Base-by-base conservation (phyloP, 2,888 invertebrate genomes). In the Malachius bipustulatus region DNA sequence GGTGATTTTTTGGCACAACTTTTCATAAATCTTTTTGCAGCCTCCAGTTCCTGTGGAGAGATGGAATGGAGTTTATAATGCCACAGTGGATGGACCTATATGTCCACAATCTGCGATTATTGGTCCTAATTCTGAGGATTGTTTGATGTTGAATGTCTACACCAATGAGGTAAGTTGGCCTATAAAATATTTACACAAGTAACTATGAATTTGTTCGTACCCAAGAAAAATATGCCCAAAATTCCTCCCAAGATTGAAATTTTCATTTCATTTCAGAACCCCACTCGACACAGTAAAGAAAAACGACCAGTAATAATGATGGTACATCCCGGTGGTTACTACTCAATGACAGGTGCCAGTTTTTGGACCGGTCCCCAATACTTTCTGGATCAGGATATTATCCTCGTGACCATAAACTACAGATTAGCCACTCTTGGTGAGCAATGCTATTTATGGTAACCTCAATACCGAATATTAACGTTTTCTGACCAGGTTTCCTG, bases 251-350 rank as follows among this genome's bases (percentile, higher is more conserved):
- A 19, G n/a, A n/a, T 19, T 19, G 24, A 8, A 19, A 19, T 19
- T 19, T 19, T 19, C n/a, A 8, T 19, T 19, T 19, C 6, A 19
- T 19, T 19, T 19, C 24, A 19, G 6, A 6, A n/a, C 24, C 6
- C n/a, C n/a, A 8, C n/a, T 19, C 24, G 46, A 1, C 43, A 28
- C 4, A 48, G 52, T 13, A 51, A 51, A 34, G 50, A 53, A 3
- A 62, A 60, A 42, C 48, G 62, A 8, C 77, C 82, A 0, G 81
- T 82, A 2, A 60, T 82, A 4, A 69, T 81, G 1, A 77, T 67
- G 55, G 67, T 82, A 39, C 81, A 80, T 57, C 69, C 74, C 0
- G 81, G 81, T 0, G 77, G 69, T n/a, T 79, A 75, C 55, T 74
- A 75, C 52, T 62, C 64, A 1, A 60, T 63, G 14, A 72, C 75